phyloP scores from a whole-genome alignment of 2,888 invertebrate species.

The Therioaphis trifolii region DNA sequence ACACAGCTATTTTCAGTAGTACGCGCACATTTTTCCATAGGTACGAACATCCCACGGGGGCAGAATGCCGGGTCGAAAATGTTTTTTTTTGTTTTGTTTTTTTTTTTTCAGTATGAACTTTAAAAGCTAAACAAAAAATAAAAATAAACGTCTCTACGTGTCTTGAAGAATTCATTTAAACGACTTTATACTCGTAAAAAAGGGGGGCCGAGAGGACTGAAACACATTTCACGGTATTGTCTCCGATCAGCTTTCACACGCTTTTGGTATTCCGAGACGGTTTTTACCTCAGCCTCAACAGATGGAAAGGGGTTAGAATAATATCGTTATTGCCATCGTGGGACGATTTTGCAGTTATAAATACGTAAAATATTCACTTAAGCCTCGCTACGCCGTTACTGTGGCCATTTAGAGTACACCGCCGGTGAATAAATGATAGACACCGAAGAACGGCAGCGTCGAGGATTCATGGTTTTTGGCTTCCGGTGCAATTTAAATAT shows the following conservation, averaged over 20 bases:
- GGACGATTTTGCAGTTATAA: conserved; percentile 61
- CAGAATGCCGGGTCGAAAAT: conserved; percentile 35
- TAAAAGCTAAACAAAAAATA: conserved; percentile 21
- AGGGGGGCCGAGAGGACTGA: background rate
- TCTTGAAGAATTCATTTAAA: conserved; percentile 62
- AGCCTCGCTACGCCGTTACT: conserved; percentile 40
- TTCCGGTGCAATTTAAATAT: conserved; percentile 14
- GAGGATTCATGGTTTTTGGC: conserved; percentile 27
- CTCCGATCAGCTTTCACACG: conserved; percentile 49
- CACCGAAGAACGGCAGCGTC: background rate
- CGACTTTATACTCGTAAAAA: conserved; percentile 11
- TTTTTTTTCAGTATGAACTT: no score
- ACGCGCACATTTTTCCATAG: conserved; percentile 9
- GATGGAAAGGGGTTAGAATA: conserved; percentile 33
- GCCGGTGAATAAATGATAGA: conserved; percentile 42
- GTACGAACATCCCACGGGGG: conserved; percentile 31
- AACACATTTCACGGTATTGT: conserved; percentile 55
- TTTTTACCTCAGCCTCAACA: background rate
- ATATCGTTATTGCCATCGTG: conserved; percentile 55
- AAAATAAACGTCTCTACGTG: conserved; percentile 57
- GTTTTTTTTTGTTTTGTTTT: conserved; percentile 30
- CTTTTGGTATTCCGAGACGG: conserved; percentile 48
- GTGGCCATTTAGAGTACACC: conserved; percentile 8
- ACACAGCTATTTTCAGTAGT: conserved; percentile 22
- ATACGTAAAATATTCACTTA: conserved; percentile 62